phyloP scores from a whole-genome alignment of 2,797 vertebrate genomes.

The Eulemur mongoz region DNA sequence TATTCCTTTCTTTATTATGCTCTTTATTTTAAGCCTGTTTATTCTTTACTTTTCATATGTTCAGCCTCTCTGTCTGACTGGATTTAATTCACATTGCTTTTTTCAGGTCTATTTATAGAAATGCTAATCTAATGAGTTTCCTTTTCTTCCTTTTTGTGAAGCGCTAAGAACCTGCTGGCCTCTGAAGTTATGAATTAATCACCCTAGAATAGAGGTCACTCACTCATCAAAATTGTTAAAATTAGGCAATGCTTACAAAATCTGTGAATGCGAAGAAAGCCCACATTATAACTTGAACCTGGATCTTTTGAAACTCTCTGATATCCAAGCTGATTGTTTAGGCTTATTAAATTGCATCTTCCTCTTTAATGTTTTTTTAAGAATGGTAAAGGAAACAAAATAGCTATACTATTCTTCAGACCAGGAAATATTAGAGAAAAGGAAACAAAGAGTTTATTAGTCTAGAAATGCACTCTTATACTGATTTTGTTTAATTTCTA shows the following conservation, averaged over 20 bases:
- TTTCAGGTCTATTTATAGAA: conserved; percentile 58
- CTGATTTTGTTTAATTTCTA: conserved; percentile 59
- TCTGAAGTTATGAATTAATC: conserved; percentile 48
- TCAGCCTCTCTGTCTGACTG: neutral
- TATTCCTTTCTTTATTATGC: neutral
- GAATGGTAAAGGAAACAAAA: conserved; percentile 34
- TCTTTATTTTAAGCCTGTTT: conserved; percentile 1
- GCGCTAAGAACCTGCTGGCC: neutral
- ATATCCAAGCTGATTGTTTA: neutral
- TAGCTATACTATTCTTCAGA: neutral
- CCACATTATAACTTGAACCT: neutral
- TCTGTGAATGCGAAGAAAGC: neutral
- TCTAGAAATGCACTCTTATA: conserved; percentile 26
- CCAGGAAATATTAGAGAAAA: neutral
- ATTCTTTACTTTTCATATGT: conserved; percentile 21
- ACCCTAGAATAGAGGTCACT: neutral
- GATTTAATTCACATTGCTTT: conserved; percentile 46
- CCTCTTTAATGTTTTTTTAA: conserved; percentile 18
- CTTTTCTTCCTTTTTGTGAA: conserved; percentile 41
- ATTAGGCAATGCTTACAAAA: conserved; percentile 9
- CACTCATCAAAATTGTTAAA: neutral
- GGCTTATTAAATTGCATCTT: neutral
- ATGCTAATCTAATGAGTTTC: conserved; percentile 32
- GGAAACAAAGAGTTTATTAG: neutral
- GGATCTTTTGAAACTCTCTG: neutral